phyloP scores from a whole-genome alignment of 2,797 vertebrate species.

The Tragelaphus oryx region DNA sequence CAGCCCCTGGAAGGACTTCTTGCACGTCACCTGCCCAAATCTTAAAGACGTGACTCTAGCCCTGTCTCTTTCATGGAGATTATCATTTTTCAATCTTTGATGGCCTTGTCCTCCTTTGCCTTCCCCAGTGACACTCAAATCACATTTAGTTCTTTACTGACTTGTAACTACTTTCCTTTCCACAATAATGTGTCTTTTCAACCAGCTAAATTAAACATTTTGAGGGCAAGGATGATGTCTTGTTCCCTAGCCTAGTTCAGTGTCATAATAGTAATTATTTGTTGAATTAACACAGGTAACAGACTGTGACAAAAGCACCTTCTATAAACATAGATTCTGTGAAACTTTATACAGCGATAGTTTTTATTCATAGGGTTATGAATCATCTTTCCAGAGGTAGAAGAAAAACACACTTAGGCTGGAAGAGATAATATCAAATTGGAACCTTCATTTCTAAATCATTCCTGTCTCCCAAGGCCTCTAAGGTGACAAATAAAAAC shows the following conservation, averaged over 20 bases:
- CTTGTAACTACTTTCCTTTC: not conserved
- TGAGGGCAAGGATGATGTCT: not conserved
- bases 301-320: not conserved
- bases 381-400: slow-evolving; percentile 28
- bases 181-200: not conserved
- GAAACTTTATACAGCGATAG: not conserved
- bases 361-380: slow-evolving; percentile 11
- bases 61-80: not conserved
- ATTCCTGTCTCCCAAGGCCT: not conserved
- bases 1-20: not conserved
- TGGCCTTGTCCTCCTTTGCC: not conserved
- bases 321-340: not conserved
- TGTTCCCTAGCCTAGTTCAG: not conserved
- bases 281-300: slow-evolving; percentile 13
- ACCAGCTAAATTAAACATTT: not conserved
- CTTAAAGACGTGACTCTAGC: not conserved
- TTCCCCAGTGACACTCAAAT: not conserved
- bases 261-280: slow-evolving; percentile 33
- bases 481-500: slow-evolving; percentile 41
- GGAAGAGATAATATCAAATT: slow-evolving; percentile 17
- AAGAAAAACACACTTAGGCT: slow-evolving; percentile 13
- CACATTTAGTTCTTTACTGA: not conserved
- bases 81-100: not conserved
- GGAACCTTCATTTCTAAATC: slow-evolving; percentile 17
- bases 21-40: not conserved